Evolutionary conservation across 2,113 vertebrate species (phyloP), one percentile per base, ranked within the genome.

Genomic region (Colossoma macropomum): DNA sequence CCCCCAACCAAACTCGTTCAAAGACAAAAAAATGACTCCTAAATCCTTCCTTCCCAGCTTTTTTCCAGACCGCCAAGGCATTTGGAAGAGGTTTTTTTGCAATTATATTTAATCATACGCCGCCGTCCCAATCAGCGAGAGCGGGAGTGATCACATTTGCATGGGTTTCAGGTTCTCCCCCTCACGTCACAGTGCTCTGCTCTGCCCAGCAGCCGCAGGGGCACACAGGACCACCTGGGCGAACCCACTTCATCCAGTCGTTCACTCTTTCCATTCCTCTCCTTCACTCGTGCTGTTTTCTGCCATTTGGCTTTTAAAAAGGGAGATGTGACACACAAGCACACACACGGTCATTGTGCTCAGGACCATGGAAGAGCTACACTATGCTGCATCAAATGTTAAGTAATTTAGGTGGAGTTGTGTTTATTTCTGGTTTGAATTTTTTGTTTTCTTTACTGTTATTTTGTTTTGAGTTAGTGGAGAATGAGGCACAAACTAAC

Each of bases 91-190:
- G 87, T 91, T 91, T 90, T 89, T 93, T 91, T 91, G 92, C 86
- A 93, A 93, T 94, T 93, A 92, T 85, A 87, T 91, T 92, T 94
- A 94, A 95, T 94, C 90, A 90, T 92, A 93, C 86, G 87, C 90
- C 88, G 92, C 90, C 90, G 88, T 87, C 86, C 92, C 91, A 94
- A 93, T 94, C 92, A 95, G 89, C 89, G 81, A 72, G 62, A 59
- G 87, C 89, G 88, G 88, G 87, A 87, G 82, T 92, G 91, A 93
- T 93, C 92, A 90, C 92, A 92, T 94, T 93, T 93, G 91, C 91
- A 92, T 90, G 89, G 89, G 91, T 92, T 92, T 95, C 91, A 92
- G 89, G 90, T 94, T 93, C 88, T 91, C 83, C 86, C 81, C 89
- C 86, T 70, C 81, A 79, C 81, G 82, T 91, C 89, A 83, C 85